Conservation (phyloP, 2,113 vertebrate species). For the Tupaia chinensis region DNA sequence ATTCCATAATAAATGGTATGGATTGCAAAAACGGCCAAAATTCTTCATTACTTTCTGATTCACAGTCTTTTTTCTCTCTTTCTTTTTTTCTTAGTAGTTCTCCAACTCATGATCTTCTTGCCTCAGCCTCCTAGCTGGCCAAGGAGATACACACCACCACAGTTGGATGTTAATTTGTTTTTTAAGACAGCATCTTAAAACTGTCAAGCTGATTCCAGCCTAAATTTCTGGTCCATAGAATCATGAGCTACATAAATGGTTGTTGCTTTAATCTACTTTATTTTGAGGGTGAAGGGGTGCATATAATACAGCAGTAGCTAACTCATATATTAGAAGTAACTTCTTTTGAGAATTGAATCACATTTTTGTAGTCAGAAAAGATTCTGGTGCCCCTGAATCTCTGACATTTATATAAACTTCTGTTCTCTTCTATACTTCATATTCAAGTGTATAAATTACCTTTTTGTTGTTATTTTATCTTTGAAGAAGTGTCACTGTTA, state of each 20-base stretch:
- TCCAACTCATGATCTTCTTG: no score
- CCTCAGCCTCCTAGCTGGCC: no score
- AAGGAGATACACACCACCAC: no score
- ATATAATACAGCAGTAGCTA: not conserved
- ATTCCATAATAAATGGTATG: not conserved
- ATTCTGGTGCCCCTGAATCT: not conserved
- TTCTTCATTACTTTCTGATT: not conserved
- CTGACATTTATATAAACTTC: not conserved
- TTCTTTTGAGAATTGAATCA: conserved; percentile 30
- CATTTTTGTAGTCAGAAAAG: not conserved
- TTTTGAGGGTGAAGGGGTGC: not conserved
- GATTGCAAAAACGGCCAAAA: not conserved
- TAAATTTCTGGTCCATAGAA: not conserved
- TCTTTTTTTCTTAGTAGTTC: no score
- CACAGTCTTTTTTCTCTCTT: not conserved
- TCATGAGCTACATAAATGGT: not conserved
- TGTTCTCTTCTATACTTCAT: not conserved
- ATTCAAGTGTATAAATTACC: not conserved
- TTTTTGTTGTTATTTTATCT: not conserved
- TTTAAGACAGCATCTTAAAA: not conserved
- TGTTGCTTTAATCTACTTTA: not conserved
- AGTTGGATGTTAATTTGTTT: no score
- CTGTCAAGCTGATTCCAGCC: not conserved
- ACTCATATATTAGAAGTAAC: not conserved
- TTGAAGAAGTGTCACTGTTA: not conserved